Conservation (phyloP, 2,113 vertebrate genomes). For the Cavia porcellus region DNA sequence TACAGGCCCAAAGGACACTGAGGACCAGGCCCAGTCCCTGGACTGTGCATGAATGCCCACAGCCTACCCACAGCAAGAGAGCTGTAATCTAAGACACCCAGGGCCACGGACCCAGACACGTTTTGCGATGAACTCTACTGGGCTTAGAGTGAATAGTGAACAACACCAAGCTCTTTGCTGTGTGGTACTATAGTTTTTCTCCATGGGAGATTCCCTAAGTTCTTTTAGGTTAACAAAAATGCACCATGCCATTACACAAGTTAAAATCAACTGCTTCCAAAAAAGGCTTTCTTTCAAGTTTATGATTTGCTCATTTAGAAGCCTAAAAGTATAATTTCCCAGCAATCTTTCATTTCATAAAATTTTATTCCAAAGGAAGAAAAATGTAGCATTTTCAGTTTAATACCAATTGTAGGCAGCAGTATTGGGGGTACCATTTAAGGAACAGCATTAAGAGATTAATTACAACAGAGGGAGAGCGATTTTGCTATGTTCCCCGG, state of each 20-base stretch:
- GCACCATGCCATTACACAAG: background rate
- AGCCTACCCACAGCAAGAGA: background rate
- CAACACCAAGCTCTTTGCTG: background rate
- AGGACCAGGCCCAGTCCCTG: background rate
- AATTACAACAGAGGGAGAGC: rapidly evolving
- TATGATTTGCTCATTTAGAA: constrained; percentile 9
- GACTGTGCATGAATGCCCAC: background rate
- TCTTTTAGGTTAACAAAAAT: background rate
- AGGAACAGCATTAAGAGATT: background rate
- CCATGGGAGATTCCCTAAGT: background rate
- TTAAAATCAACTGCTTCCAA: background rate
- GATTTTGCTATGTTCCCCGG: rapidly evolving
- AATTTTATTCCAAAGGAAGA: constrained; percentile 46
- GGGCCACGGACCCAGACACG: background rate
- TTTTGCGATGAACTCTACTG: rapidly evolving
- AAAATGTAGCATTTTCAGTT: background rate
- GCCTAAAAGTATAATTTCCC: background rate
- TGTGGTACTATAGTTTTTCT: background rate
- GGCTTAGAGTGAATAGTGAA: background rate
- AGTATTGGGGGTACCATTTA: rapidly evolving
- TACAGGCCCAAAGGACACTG: background rate
- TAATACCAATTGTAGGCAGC: background rate
- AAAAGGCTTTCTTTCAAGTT: background rate
- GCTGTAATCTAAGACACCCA: rapidly evolving
- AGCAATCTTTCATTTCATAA: constrained; percentile 1